Conservation (phyloP, 2,797 vertebrate species). For the Protonibea diacanthus region DNA sequence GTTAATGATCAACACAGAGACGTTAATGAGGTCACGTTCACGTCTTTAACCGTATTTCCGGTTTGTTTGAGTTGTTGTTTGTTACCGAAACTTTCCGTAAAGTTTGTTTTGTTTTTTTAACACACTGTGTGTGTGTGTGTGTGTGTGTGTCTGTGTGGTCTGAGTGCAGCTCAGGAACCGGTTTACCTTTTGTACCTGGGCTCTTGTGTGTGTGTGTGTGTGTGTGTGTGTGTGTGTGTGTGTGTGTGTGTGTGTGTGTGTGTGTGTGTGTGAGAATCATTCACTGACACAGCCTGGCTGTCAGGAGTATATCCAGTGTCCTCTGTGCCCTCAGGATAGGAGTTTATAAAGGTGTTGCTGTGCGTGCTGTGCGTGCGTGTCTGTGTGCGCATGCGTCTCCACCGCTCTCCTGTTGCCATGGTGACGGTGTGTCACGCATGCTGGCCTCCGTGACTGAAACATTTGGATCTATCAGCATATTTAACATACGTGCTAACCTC, state of each 20-base stretch:
- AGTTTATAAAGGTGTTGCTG: constrained; percentile 1
- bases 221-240: background rate
- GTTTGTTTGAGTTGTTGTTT: background rate
- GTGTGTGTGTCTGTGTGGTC: no score
- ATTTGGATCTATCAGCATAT: no score
- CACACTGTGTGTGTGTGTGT: no score
- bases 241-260: background rate
- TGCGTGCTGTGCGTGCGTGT: background rate
- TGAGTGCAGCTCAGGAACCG: constrained; percentile 36
- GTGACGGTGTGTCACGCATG: constrained; percentile 3
- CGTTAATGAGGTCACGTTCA: background rate
- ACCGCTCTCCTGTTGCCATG: constrained; percentile 12
- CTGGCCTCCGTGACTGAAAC: background rate
- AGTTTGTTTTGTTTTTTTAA: background rate
- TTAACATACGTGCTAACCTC: no score
- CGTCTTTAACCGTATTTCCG: background rate
- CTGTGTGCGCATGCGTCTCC: no score
- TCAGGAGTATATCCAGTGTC: constrained; percentile 29
- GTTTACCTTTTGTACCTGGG: constrained; percentile 23
- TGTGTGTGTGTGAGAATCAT: background rate
- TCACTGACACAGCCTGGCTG: background rate
- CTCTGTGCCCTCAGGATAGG: background rate
- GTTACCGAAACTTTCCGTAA: background rate
- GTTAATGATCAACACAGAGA: background rate
- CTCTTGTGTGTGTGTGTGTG: background rate